Conservation (phyloP, 2,797 vertebrate species). For the Simalia tracyae region DNA sequence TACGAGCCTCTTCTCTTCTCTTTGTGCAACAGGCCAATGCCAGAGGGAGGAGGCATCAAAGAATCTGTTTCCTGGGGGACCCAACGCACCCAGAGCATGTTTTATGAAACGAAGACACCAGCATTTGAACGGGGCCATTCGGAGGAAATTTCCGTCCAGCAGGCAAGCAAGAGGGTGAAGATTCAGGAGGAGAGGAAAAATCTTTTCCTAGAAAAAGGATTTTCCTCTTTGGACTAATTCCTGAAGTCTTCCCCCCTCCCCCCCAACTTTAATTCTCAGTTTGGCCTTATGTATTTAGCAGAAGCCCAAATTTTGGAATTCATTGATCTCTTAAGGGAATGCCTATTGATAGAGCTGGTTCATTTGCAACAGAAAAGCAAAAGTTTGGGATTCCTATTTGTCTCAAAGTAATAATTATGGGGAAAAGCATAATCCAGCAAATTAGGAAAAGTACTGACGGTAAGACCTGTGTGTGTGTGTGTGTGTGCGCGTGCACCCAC, state of each 20-base stretch:
- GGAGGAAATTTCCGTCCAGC: slow-evolving; percentile 77
- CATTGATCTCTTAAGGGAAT: background rate
- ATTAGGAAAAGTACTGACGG: background rate
- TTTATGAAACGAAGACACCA: slow-evolving; percentile 74
- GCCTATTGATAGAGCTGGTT: background rate
- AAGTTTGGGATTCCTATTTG: background rate
- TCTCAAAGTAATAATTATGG: background rate
- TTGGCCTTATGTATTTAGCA: background rate
- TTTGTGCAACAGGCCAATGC: slow-evolving; percentile 69
- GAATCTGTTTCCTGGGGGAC: slow-evolving; percentile 84
- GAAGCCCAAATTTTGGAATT: background rate
- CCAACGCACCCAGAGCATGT: slow-evolving; percentile 80
- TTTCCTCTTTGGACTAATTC: no score
- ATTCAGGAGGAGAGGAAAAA: background rate
- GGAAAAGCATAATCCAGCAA: background rate
- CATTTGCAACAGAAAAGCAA: background rate
- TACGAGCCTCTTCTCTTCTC: background rate
- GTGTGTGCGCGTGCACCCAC: no score
- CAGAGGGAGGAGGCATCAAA: slow-evolving; percentile 71
- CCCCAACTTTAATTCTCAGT: background rate
- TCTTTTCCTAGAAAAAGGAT: no score
- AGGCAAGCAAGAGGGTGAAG: slow-evolving; percentile 52
- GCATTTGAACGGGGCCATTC: slow-evolving; percentile 83
- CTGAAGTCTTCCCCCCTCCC: background rate
- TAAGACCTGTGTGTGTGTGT: no score